Evolutionary conservation across 64 coral and sea anemone genomes (phyloP).

Genomic region (Exaiptasia diaphana): DNA sequence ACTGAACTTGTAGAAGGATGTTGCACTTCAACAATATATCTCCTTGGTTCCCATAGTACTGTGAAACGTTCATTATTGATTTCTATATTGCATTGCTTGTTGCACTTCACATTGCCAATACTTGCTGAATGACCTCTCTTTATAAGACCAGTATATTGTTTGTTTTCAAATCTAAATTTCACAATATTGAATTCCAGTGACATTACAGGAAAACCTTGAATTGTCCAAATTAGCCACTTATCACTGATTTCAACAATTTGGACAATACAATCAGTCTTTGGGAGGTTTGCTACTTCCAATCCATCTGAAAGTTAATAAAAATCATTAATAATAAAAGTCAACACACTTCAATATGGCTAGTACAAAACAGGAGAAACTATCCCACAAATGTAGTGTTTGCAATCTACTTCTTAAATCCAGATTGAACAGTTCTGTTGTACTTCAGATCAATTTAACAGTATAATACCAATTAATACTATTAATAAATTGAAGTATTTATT

Average conservation of each 20-base stretch:
- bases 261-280: background rate
- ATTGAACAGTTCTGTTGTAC: background rate
- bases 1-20: background rate
- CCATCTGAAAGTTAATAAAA: background rate
- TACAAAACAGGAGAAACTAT: background rate
- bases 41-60: slow-evolving; percentile 43
- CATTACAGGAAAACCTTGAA: slow-evolving; percentile 42
- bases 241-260: slow-evolving; percentile 2
- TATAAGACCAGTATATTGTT: slow-evolving; percentile 11
- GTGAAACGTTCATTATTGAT: slow-evolving; percentile 1
- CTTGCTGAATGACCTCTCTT: background rate
- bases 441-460: slow-evolving; percentile 10
- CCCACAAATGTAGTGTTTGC: background rate
- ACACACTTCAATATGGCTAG: slow-evolving; percentile 8
- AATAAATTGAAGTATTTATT: slow-evolving; percentile 17
- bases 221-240: slow-evolving; percentile 15
- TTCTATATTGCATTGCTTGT: slow-evolving; percentile 10
- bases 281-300: background rate
- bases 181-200: slow-evolving; percentile 27
- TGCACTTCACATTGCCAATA: slow-evolving; percentile 29
- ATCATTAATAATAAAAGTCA: background rate
- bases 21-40: background rate
- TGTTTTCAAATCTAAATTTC: background rate
- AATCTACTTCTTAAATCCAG: background rate
- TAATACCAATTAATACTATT: slow-evolving; percentile 4